Percentiles rank a stretch among this genome's conserved stretches.
These are phyloP conservation scores for Chlamydotis undulata DNA, from an alignment of 2,113 vertebrate species.

Conservation along the genomic window DNA sequence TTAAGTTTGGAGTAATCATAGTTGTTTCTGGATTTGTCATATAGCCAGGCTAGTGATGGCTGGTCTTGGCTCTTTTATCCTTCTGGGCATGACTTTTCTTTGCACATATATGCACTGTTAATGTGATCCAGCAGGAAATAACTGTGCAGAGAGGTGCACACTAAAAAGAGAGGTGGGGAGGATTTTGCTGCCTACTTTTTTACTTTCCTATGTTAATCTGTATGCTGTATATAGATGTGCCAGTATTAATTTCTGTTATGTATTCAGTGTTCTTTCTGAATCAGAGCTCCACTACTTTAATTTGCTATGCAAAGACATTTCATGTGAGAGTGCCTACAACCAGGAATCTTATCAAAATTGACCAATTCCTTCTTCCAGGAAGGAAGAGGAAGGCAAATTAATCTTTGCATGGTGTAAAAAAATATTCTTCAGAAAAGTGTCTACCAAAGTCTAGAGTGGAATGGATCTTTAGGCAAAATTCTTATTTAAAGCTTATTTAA, in stretches of 20 bases:
- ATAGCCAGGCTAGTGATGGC: background rate
- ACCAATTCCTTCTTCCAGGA: background rate
- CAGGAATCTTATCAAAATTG: background rate
- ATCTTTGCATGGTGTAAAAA: background rate
- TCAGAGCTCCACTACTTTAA: background rate
- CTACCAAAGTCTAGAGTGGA: background rate
- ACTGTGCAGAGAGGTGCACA: background rate
- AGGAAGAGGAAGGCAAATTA: background rate
- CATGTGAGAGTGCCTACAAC: background rate
- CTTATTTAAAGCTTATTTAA: constrained; percentile 1
- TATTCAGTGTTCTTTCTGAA: background rate
- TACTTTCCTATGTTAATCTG: background rate
- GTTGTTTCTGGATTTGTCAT: background rate
- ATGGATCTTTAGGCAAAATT: constrained; percentile 29
- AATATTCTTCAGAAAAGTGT: background rate
- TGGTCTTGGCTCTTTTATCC: background rate
- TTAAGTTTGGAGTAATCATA: background rate
- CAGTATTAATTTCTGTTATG: background rate
- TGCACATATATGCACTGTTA: background rate
- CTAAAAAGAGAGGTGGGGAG: background rate
- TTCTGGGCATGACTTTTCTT: background rate
- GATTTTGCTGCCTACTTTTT: background rate
- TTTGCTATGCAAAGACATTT: background rate
- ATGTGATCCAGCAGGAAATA: background rate
- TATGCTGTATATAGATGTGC: background rate